phyloP scores from a whole-genome alignment of 1,140 invertebrate genomes.

The Trachymyrmex cornetzi region DNA sequence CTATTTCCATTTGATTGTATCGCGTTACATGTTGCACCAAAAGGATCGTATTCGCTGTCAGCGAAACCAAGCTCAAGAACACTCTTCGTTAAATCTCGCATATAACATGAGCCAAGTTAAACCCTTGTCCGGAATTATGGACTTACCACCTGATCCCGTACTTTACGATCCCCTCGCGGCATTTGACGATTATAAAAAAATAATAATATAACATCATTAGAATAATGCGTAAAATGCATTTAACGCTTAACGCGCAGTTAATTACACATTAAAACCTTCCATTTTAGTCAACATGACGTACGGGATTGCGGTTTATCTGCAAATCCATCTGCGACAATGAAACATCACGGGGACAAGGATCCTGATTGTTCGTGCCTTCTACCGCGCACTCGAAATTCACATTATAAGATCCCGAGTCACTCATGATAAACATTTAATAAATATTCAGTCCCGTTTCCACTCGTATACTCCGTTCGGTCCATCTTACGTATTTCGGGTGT shows the following conservation, averaged over 20 bases:
- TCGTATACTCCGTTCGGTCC: constrained; percentile 71
- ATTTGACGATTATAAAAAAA: neutral
- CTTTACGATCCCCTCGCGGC: neutral
- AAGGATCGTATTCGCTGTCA: constrained; percentile 6
- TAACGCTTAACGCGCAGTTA: neutral
- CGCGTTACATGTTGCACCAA: neutral
- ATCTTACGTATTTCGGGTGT: constrained; percentile 67
- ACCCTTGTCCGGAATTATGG: constrained; percentile 10
- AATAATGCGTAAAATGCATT: neutral
- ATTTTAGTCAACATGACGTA: neutral
- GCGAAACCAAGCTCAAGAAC: constrained; percentile 20
- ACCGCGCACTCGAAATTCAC: neutral
- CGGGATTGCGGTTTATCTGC: neutral
- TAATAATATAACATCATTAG: constrained; percentile 31
- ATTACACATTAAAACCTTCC: constrained; percentile 10
- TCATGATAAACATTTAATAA: constrained; percentile 74
- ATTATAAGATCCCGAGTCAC: constrained; percentile 19
- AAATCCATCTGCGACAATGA: constrained; percentile 16
- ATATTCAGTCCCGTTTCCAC: constrained; percentile 78
- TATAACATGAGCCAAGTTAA: constrained; percentile 44
- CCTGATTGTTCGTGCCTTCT: constrained; percentile 41
- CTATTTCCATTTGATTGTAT: constrained; percentile 37
- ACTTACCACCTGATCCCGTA: neutral
- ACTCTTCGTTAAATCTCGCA: neutral
- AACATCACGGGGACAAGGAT: constrained; percentile 15